Percentiles rank a stretch among this genome's conserved stretches.
Conservation (phyloP, 2,888 invertebrate species). For the Drosophila neoperkinsi region DNA sequence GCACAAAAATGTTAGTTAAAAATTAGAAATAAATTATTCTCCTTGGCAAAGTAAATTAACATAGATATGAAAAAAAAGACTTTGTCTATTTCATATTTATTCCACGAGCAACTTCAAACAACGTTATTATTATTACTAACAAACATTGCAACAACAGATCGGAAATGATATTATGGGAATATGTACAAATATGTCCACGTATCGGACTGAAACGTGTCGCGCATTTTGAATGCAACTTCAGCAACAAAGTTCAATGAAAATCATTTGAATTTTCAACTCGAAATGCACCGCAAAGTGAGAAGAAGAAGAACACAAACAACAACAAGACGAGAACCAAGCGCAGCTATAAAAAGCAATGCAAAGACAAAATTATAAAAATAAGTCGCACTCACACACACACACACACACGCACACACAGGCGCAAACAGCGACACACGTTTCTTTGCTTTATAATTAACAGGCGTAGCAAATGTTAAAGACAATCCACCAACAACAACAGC, state of each 20-base stretch:
- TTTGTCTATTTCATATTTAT: neutral
- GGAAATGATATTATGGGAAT: constrained; percentile 40
- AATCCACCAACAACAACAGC: constrained; percentile 36
- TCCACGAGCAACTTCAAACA: neutral
- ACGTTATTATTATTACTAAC: neutral
- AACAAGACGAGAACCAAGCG: constrained; percentile 36
- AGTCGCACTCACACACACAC: constrained; percentile 31
- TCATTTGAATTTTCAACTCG: constrained; percentile 22
- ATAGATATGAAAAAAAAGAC: neutral
- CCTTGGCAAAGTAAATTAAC: neutral
- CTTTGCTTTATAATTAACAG: constrained; percentile 65
- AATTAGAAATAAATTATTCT: neutral
- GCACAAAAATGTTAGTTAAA: neutral
- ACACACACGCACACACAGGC: constrained; percentile 13
- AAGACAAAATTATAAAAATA: constrained; percentile 70
- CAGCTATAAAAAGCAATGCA: constrained; percentile 63
- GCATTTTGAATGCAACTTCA: constrained; percentile 42
- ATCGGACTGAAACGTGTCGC: constrained; percentile 44
- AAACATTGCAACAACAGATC: constrained; percentile 18
- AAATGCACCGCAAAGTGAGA: constrained; percentile 41
- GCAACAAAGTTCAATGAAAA: constrained; percentile 29
- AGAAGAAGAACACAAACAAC: constrained; percentile 34
- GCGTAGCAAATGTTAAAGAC: constrained; percentile 38
- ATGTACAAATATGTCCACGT: constrained; percentile 21
- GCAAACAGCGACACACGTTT: neutral